Percentiles rank a stretch among this genome's conserved stretches.
phyloP scores from a whole-genome alignment of 53 echinoderm and acorn worm genomes.

The Holothuria scabra region DNA sequence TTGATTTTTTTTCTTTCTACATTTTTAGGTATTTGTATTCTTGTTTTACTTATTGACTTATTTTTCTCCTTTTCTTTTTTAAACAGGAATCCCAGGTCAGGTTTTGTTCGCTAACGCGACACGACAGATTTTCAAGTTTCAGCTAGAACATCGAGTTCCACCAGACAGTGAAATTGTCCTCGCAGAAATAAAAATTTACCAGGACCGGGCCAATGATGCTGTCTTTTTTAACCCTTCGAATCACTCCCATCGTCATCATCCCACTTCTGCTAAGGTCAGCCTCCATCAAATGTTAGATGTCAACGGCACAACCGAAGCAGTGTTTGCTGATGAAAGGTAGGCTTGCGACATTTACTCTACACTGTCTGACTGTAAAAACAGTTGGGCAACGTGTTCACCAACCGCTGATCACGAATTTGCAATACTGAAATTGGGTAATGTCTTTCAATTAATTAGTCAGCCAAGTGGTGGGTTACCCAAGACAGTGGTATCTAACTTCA shows the following conservation, averaged over 20 bases:
- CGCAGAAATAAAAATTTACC: conserved; percentile 86
- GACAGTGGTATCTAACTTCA: too few species aligned
- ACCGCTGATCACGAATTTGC: too few species aligned
- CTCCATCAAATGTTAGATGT: conserved; percentile 68
- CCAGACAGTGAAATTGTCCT: conserved; percentile 81
- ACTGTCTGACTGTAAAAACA: too few species aligned
- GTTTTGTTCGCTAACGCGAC: conserved; percentile 55
- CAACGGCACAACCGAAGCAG: conserved; percentile 25
- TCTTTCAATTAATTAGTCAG: too few species aligned
- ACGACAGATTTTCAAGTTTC: conserved; percentile 75
- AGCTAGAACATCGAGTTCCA: conserved; percentile 64
- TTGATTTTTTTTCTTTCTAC: too few species aligned
- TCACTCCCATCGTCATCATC: conserved; percentile 53
- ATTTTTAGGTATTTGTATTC: too few species aligned
- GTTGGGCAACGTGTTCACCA: too few species aligned
- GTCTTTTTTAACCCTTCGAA: conserved; percentile 56
- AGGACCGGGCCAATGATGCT: conserved; percentile 86
- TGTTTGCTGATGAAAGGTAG: conserved; percentile 78
- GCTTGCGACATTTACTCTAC: not conserved
- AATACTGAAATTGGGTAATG: too few species aligned
- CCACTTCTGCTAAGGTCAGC: conserved; percentile 62
- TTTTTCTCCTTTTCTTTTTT: not conserved
- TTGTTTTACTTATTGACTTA: too few species aligned
- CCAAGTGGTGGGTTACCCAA: too few species aligned
- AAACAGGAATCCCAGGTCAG: conserved; percentile 73